A percentile compares a stretch with the other conserved stretches of the same genome.
phyloP scores from a whole-genome alignment of 2,113 vertebrate species.

The Corythornis vintsioides region DNA sequence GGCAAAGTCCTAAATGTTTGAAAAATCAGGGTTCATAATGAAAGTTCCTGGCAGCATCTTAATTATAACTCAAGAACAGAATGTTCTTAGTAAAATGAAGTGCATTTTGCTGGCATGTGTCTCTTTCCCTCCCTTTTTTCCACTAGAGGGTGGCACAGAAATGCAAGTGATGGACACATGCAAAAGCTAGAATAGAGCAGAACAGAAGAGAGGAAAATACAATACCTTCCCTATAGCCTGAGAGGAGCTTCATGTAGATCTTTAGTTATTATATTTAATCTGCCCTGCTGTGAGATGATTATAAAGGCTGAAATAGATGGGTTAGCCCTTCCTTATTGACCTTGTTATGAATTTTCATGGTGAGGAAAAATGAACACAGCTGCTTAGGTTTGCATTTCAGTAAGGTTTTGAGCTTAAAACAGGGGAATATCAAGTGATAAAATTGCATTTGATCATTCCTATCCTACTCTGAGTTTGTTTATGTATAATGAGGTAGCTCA shows the following conservation, averaged over 20 bases:
- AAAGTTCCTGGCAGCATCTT: slow-evolving; percentile 44
- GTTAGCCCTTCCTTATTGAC: slow-evolving; percentile 27
- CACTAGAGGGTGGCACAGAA: slow-evolving; percentile 62
- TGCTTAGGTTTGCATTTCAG: not conserved
- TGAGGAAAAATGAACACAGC: not conserved
- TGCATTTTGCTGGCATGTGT: slow-evolving; percentile 18
- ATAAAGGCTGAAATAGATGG: slow-evolving; percentile 2
- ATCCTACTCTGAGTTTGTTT: not conserved
- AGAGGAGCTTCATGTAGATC: slow-evolving; percentile 14
- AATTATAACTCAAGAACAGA: slow-evolving; percentile 48
- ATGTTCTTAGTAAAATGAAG: slow-evolving; percentile 38
- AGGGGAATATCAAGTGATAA: not conserved
- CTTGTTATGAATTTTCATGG: slow-evolving; percentile 15
- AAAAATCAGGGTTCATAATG: slow-evolving; percentile 45
- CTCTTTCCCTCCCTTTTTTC: slow-evolving; percentile 31
- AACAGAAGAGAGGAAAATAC: slow-evolving; percentile 22
- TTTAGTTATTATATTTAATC: slow-evolving; percentile 35
- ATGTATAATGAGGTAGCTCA: slow-evolving; percentile 34
- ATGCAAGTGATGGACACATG: not conserved
- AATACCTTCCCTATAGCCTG: slow-evolving; percentile 34
- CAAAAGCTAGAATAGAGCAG: slow-evolving; percentile 28
- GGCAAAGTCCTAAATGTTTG: slow-evolving; percentile 18
- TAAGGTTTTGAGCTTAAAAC: slow-evolving; percentile 24
- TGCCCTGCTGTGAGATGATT: slow-evolving; percentile 35
- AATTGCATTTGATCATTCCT: slow-evolving; percentile 8